Conservation (phyloP, 1,140 invertebrate species). For the Apis florea region DNA sequence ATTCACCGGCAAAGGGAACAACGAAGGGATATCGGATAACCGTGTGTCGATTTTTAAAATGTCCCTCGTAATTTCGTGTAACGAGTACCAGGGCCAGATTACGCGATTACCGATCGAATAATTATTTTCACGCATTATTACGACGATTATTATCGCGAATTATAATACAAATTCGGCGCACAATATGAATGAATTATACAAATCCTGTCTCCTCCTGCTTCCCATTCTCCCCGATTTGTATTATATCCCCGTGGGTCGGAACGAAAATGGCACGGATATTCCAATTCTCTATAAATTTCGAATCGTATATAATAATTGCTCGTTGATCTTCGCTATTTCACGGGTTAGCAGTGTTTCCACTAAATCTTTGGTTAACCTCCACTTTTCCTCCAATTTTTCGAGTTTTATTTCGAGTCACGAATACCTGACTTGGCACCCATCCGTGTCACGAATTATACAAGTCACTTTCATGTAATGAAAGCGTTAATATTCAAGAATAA, state of each 20-base stretch:
- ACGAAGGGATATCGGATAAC: not conserved
- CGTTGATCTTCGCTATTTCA: slow-evolving; percentile 5
- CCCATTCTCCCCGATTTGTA: not conserved
- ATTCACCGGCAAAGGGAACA: too few species aligned
- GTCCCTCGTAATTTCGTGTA: not conserved
- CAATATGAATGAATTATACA: not conserved
- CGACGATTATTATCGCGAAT: not conserved
- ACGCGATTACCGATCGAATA: not conserved
- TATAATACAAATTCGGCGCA: not conserved
- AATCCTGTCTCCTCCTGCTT: not conserved
- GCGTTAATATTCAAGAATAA: too few species aligned
- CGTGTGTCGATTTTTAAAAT: not conserved
- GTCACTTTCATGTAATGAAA: too few species aligned
- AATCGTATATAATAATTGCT: slow-evolving; percentile 4
- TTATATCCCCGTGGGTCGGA: not conserved
- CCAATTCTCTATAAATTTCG: not conserved
- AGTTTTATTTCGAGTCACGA: too few species aligned
- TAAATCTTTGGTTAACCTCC: not conserved
- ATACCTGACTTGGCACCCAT: too few species aligned
- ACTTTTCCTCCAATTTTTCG: too few species aligned
- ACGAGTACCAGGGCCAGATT: not conserved
- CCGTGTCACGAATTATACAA: too few species aligned
- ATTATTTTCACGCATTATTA: slow-evolving; percentile 6
- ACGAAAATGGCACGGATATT: not conserved
- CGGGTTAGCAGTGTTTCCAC: not conserved